phyloP scores from a whole-genome alignment of 2,888 invertebrate species.

The Lasioglossum villosulum region DNA sequence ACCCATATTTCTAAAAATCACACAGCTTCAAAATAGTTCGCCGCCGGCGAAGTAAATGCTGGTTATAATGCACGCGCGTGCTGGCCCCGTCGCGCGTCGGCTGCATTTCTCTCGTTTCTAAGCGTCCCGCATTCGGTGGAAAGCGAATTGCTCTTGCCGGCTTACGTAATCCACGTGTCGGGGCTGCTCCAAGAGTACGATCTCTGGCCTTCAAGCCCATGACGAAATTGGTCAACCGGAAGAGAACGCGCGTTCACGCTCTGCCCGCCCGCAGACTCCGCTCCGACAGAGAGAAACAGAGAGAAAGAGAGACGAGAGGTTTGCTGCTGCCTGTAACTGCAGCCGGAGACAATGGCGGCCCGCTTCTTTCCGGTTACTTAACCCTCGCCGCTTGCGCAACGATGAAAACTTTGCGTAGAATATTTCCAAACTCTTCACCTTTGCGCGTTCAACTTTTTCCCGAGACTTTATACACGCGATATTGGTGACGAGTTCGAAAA shows the following conservation, averaged over 20 bases:
- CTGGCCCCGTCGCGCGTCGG: slow-evolving; percentile 21
- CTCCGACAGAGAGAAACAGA: neutral
- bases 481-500: too few relatives aligned
- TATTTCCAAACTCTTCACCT: slow-evolving; percentile 2
- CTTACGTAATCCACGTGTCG: slow-evolving; percentile 56
- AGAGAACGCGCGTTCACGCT: slow-evolving; percentile 24
- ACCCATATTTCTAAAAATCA: slow-evolving; percentile 82
- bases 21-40: slow-evolving; percentile 79
- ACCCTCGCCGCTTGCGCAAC: slow-evolving; percentile 11
- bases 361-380: neutral
- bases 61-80: slow-evolving; percentile 50
- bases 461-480: neutral
- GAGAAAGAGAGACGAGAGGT: neutral
- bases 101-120: slow-evolving; percentile 65
- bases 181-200: slow-evolving; percentile 30
- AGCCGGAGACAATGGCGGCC: slow-evolving; percentile 17
- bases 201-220: slow-evolving; percentile 54
- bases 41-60: slow-evolving; percentile 47
- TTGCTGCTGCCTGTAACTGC: slow-evolving; percentile 1
- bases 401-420: slow-evolving; percentile 3
- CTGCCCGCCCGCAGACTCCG: neutral
- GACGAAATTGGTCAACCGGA: slow-evolving; percentile 56
- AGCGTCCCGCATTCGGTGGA: slow-evolving; percentile 48
- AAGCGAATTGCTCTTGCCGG: slow-evolving; percentile 47
- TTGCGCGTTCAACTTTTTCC: neutral